Percentiles rank a stretch among this genome's conserved stretches.
phyloP scores from a whole-genome alignment of 2,113 vertebrate genomes.

The Salvelinus sp. region DNA sequence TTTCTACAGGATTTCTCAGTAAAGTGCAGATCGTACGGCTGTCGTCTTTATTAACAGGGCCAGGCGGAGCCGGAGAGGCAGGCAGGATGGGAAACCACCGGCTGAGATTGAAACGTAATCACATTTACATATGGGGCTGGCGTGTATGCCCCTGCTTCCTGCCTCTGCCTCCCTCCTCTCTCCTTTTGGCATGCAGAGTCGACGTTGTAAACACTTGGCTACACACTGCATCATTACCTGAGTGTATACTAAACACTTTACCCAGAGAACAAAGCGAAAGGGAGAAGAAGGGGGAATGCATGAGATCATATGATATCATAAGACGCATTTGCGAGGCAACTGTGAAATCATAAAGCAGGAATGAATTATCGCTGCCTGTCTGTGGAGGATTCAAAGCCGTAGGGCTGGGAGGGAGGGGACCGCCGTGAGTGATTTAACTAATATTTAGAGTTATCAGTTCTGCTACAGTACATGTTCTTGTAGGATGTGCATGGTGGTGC shows the following conservation, averaged over 20 bases:
- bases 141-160: conserved; percentile 25
- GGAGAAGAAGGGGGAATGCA: conserved; percentile 58
- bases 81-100: conserved; percentile 45
- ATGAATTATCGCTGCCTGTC: conserved; percentile 59
- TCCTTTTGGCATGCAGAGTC: conserved; percentile 47
- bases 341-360: conserved; percentile 65
- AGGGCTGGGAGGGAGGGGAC: conserved; percentile 47
- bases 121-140: conserved; percentile 64
- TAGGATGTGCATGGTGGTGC: conserved; percentile 46
- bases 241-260: conserved; percentile 63
- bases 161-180: conserved; percentile 26
- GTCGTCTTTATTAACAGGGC: conserved; percentile 59
- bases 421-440: conserved; percentile 61
- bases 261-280: conserved; percentile 59
- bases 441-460: conserved; percentile 69
- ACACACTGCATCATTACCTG: conserved; percentile 63
- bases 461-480: conserved; percentile 59
- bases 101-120: conserved; percentile 64
- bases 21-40: conserved; percentile 7
- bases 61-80: background rate
- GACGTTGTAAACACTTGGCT: conserved; percentile 58
- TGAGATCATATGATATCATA: conserved; percentile 68
- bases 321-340: conserved; percentile 56
- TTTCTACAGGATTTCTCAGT: conserved; percentile 17
- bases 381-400: conserved; percentile 41